phyloP scores from a whole-genome alignment of 2,888 invertebrate genomes.

The Choreutis nemorana region DNA sequence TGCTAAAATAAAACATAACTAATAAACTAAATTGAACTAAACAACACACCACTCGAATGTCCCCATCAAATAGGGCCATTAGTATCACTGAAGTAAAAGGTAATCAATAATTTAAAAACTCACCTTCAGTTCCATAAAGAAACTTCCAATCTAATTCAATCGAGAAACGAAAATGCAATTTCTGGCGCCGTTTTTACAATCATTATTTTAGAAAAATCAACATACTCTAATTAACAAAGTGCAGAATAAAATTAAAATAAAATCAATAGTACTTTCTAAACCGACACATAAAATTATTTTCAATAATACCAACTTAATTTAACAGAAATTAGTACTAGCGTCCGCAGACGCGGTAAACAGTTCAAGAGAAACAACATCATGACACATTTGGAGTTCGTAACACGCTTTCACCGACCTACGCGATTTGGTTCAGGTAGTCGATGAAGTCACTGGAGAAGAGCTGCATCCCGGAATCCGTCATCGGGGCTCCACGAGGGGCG shows the following conservation, averaged over 20 bases:
- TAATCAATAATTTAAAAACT: conserved; percentile 48
- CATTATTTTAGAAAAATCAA: conserved; percentile 54
- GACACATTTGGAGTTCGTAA: too few relatives aligned
- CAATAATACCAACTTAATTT: conserved; percentile 65
- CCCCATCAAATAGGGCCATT: conserved; percentile 54
- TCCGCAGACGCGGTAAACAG: conserved; percentile 24
- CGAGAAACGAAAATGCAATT: conserved; percentile 54
- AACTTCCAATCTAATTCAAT: conserved; percentile 25
- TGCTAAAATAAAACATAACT: conserved; percentile 67
- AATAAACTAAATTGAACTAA: conserved; percentile 68
- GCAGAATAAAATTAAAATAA: conserved; percentile 63
- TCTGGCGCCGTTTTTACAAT: conserved; percentile 49
- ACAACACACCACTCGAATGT: conserved; percentile 53
- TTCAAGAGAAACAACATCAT: conserved; percentile 18
- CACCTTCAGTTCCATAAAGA: conserved; percentile 37
- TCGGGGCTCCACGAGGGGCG: conserved; percentile 25
- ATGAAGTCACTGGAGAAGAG: conserved; percentile 70
- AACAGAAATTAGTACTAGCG: conserved; percentile 57
- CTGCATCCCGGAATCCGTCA: conserved; percentile 53
- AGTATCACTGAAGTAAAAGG: conserved; percentile 56
- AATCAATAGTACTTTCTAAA: conserved; percentile 62
- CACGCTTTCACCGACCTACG: conserved; percentile 28
- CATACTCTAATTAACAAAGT: conserved; percentile 60
- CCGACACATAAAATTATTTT: conserved; percentile 61
- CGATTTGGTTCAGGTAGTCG: conserved; percentile 69